phyloP scores from a whole-genome alignment of 1,140 invertebrate species.

The Tenebrio molitor region DNA sequence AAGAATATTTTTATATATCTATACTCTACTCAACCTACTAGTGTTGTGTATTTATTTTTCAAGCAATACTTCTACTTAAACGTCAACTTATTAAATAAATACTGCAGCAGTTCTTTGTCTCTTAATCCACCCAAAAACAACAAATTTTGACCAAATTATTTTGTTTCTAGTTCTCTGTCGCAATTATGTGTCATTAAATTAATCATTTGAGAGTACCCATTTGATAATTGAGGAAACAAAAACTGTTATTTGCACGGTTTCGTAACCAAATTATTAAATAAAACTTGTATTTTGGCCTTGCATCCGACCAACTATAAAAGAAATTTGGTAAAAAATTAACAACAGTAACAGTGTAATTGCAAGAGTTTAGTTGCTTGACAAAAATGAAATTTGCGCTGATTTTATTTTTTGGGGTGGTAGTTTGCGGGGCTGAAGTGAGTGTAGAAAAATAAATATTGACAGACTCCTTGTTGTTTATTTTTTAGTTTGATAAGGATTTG shows the following conservation, averaged over 20 bases:
- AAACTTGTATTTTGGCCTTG: not conserved
- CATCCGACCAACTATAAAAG: no score
- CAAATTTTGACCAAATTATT: no score
- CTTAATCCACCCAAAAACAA: not conserved
- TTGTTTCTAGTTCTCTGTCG: not conserved
- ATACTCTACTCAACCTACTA: not conserved
- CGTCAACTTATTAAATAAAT: conserved; percentile 14
- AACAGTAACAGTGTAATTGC: no score
- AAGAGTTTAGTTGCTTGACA: no score
- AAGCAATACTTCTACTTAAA: not conserved
- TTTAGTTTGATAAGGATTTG: conserved; percentile 48
- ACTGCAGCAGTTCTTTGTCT: conserved; percentile 16
- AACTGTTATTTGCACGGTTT: conserved; percentile 1
- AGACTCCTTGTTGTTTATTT: not conserved
- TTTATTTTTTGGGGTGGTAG: not conserved
- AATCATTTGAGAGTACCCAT: not conserved
- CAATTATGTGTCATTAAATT: conserved; percentile 10
- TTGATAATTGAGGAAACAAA: conserved; percentile 3
- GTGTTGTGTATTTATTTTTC: not conserved
- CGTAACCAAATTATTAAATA: conserved; percentile 3
- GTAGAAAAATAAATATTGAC: not conserved
- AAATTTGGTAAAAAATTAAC: no score
- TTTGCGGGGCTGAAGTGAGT: conserved; percentile 5
- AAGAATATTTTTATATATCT: conserved; percentile 22
- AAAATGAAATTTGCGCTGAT: not conserved